These are phyloP conservation scores for Lucilia sericata DNA, from an alignment of 1,140 invertebrate genomes.

Conservation along the genomic window DNA sequence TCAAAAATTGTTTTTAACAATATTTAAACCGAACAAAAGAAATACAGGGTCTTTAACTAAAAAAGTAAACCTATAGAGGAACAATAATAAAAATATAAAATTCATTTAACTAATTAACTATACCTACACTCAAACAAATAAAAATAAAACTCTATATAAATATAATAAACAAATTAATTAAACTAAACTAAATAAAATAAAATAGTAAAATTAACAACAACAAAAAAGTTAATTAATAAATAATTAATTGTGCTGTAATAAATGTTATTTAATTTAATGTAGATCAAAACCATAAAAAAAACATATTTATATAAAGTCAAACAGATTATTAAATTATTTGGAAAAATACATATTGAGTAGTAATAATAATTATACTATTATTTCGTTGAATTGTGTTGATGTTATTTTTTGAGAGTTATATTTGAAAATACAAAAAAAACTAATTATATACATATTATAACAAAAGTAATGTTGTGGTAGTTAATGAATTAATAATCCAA, in stretches of 20 bases:
- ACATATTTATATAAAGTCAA: neutral
- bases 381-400: neutral
- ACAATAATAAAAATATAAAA: neutral
- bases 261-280: neutral
- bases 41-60: neutral
- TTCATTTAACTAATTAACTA: neutral
- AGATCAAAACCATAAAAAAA: neutral
- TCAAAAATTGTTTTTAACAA: too few species aligned
- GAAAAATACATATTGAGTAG: neutral
- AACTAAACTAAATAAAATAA: neutral
- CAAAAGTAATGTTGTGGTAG: constrained; percentile 40
- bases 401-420: neutral
- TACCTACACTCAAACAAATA: too few species aligned
- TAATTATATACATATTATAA: neutral
- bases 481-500: constrained; percentile 22
- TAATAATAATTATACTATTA: neutral
- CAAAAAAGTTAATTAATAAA: neutral
- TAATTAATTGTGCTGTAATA: neutral
- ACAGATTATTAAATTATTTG: neutral
- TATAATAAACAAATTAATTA: neutral
- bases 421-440: neutral
- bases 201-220: neutral
- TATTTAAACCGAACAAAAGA: too few species aligned
- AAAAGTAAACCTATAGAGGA: neutral
- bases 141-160: neutral